Evolutionary conservation across 2,797 vertebrate species (phyloP).

Genomic region (Botia kubotai): DNA sequence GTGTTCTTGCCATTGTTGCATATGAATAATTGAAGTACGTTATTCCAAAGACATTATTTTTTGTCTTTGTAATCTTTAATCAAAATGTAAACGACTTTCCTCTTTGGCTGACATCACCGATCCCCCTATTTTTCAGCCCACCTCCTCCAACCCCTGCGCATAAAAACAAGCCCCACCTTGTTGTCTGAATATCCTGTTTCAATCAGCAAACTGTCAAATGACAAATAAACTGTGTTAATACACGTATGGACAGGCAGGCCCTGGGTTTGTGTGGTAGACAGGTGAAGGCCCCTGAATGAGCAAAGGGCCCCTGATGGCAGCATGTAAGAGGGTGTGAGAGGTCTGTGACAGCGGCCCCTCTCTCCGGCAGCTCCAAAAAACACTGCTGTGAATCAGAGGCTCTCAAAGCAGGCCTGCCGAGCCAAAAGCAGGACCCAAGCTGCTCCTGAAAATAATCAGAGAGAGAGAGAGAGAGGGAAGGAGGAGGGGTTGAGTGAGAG

Average conservation of each 20-base stretch:
- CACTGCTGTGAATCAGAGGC: conserved; percentile 50
- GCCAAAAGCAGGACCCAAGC: conserved; percentile 54
- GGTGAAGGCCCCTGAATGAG: conserved; percentile 40
- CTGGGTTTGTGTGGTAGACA: conserved; percentile 15
- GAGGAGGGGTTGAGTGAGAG: conserved; percentile 25
- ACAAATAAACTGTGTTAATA: background rate
- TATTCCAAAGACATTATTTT: background rate
- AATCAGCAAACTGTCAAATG: background rate
- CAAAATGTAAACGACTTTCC: background rate
- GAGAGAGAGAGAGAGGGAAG: conserved; percentile 42
- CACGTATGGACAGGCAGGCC: conserved; percentile 8
- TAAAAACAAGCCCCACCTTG: too few species aligned
- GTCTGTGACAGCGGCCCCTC: too few species aligned
- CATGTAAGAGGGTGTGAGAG: conserved; percentile 24
- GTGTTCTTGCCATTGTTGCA: background rate
- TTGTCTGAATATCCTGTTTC: background rate
- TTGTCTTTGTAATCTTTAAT: background rate
- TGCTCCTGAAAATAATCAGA: conserved; percentile 53
- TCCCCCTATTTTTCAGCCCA: background rate
- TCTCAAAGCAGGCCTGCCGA: conserved; percentile 55
- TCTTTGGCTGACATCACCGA: background rate
- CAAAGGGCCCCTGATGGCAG: conserved; percentile 12
- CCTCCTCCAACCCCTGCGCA: background rate
- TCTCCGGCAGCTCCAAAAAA: conserved; percentile 42
- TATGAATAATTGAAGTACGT: background rate